These are phyloP conservation scores for Brachionus manjavacas DNA, from an alignment of 1,140 invertebrate species.

Conservation along the genomic window DNA sequence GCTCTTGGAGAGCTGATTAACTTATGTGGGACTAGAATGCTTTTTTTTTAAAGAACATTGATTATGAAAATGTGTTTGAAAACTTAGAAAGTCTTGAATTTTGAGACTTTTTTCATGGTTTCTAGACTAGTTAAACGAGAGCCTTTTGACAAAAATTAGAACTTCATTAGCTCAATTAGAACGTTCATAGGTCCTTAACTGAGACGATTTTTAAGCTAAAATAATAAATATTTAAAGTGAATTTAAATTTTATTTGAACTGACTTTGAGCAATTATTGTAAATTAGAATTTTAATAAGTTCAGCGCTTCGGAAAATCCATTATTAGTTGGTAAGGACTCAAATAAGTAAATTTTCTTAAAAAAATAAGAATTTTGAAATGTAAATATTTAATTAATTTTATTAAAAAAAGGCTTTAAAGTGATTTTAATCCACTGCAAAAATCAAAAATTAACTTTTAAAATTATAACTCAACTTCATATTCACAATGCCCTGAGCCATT, in stretches of 20 bases:
- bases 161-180: background rate
- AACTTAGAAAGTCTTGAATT: background rate
- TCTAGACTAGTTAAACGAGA: background rate
- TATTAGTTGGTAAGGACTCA: background rate
- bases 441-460: background rate
- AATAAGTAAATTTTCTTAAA: slow-evolving; percentile 41
- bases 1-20: background rate
- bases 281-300: background rate
- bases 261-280: background rate
- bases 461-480: slow-evolving; percentile 42
- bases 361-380: background rate
- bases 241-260: background rate
- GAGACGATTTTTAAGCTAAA: background rate
- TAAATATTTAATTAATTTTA: slow-evolving; percentile 13
- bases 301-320: background rate
- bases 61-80: background rate
- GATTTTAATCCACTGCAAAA: background rate
- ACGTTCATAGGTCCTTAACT: background rate
- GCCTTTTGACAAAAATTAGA: background rate
- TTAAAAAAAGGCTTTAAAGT: background rate
- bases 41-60: background rate
- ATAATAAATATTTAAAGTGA: slow-evolving; percentile 11
- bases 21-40: background rate
- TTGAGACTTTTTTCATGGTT: background rate
- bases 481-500: slow-evolving; percentile 44